Base-by-base conservation (phyloP, 2,113 vertebrate genomes). In the Gambusia affinis region DNA sequence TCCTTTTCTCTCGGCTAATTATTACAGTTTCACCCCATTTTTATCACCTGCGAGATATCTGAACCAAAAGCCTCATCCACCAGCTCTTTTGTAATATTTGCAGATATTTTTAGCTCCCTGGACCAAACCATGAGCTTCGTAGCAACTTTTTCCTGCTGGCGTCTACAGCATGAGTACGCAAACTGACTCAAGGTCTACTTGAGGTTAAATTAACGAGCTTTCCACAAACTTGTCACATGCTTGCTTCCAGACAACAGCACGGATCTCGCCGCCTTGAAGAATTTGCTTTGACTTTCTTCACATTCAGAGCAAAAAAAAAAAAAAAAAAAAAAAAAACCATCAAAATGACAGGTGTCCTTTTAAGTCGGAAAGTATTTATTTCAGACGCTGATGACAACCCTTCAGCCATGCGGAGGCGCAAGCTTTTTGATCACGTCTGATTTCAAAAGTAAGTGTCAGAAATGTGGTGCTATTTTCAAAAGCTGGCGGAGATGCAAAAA, bases 311-410 rank as follows among this genome's bases (percentile, higher is more conserved):
- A 11, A 19, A 51, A 17, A 51, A 66, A 54, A 19, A 19, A 47
- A 47, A 11, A 19, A 51, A 17, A 51, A 66, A 54, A 19, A 19
- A 47, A 47, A 37, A 44, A 3, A 0, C 1, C 51, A 8, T n/a
- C 1, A 3, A 60, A 68, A 64, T 66, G n/a, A 62, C 78, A 72
- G 68, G 47, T 66, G 70, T 71, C 37, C 29, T 57, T 69, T 47
- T n/a, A 22, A 47, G 65, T 75, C 29, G 74, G 33, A 64, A 57
- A 62, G 5, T 67, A 66, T 28, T 27, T 60, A 31, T 60, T 65
- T 71, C 62, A 73, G 64, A 80, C 75, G 60, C 64, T 75, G 67
- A 75, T 72, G 28, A 71, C 77, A 62, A 27, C 10, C 27, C 66
- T 67, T 27, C 67, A 22, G 22, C 31, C 37, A 30, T 42, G 65